Percentiles rank a stretch among this genome's conserved stretches.
Evolutionary conservation across 2,888 invertebrate species (phyloP).

Genomic region (Pterobdella sp.): DNA sequence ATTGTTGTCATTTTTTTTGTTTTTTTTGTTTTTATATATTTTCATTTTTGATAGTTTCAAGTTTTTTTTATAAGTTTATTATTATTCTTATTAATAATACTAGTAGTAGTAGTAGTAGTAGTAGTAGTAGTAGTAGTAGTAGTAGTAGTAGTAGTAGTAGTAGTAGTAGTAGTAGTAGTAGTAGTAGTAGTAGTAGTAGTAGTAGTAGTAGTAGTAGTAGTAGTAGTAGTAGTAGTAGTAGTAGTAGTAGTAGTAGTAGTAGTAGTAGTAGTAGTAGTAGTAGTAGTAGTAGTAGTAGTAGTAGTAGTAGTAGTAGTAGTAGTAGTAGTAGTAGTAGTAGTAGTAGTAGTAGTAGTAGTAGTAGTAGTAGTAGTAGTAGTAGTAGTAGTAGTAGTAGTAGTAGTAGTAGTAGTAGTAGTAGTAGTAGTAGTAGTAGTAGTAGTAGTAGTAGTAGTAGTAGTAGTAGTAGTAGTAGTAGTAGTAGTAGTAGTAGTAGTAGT

Average conservation of each 20-base stretch:
- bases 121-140: slow-evolving; percentile 13
- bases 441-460: slow-evolving; percentile 16
- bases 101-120: slow-evolving; percentile 1
- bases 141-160: slow-evolving; percentile 14
- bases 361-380: slow-evolving; percentile 1
- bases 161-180: slow-evolving; percentile 1
- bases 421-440: slow-evolving; percentile 6
- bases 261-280: neutral
- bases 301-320: neutral
- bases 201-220: neutral
- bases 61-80: neutral
- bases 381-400: slow-evolving; percentile 19
- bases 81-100: neutral
- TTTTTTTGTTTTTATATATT: neutral
- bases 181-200: neutral
- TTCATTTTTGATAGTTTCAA: neutral
- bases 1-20: neutral
- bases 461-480: slow-evolving; percentile 15
- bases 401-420: slow-evolving; percentile 15
- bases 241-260: slow-evolving; percentile 1
- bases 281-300: slow-evolving; percentile 5
- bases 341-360: neutral
- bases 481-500: slow-evolving; percentile 14
- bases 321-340: neutral
- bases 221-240: neutral